phyloP scores from a whole-genome alignment of 2,113 vertebrate genomes.

The Caracal caracal region DNA sequence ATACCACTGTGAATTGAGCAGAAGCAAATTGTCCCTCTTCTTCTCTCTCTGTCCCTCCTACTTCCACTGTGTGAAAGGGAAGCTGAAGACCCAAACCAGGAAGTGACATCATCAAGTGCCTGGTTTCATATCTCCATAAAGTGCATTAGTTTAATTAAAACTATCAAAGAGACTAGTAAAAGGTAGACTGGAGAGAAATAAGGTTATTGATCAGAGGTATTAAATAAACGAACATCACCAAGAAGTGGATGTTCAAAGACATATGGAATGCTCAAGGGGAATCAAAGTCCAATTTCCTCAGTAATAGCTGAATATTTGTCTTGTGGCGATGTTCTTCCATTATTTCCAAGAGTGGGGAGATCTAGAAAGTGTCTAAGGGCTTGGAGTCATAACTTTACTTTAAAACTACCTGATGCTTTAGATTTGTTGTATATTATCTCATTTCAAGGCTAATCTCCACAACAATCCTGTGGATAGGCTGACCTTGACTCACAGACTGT shows the following conservation, averaged over 20 bases:
- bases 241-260: slow-evolving; percentile 37
- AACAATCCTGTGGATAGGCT: neutral
- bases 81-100: slow-evolving; percentile 18
- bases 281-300: neutral
- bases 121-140: slow-evolving; percentile 58
- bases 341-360: neutral
- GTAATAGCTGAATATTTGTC: neutral
- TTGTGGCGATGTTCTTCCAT: neutral
- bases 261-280: neutral
- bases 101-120: slow-evolving; percentile 36
- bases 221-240: slow-evolving; percentile 26
- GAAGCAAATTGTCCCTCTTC: neutral
- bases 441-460: neutral
- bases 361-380: neutral
- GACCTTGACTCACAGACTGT: neutral
- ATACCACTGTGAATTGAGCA: neutral
- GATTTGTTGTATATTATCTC: neutral
- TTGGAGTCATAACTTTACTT: neutral
- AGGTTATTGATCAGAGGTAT: slow-evolving; percentile 70
- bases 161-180: slow-evolving; percentile 56
- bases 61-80: neutral
- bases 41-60: neutral
- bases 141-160: slow-evolving; percentile 74
- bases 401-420: neutral
- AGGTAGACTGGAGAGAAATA: slow-evolving; percentile 45